Base-by-base conservation (phyloP, 92 coral and sea anemone genomes). In the Isaurus tuberculatus region DNA sequence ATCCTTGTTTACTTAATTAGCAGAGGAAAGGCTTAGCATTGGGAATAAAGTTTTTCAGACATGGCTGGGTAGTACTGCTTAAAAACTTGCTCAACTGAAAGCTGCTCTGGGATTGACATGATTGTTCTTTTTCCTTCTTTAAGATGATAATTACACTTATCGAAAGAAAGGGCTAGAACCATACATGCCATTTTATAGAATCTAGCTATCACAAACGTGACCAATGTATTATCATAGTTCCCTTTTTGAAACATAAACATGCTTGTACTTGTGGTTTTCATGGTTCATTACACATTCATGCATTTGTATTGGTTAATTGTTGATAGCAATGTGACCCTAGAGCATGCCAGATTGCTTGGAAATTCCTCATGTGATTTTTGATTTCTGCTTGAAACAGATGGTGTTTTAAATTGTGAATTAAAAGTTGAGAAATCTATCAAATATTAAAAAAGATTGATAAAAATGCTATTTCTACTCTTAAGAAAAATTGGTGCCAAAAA, bases 141-240 rank as follows among this genome's bases (percentile, higher is more conserved):
- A 11, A 65, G 43, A 65, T 65, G 71, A n/a, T n/a, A n/a, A 2
- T 14, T 33, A n/a, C 71, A 65, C 28, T 28, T 65, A 34, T 20
- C 8, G 28, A 65, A 65, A 30, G 71, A 65, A 65, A 65, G 33
- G 71, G 71, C 71, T n/a, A 65, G 25, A 31, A 65, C n/a, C n/a
- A 0, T n/a, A 65, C 71, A 31, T 30, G 17, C 71, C 71, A 65
- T 65, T 65, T 65, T 65, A 65, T 48, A 48, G 55, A 48, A 48
- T 8, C 55, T 48, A 48, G 55, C 55, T 48, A 48, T 48, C 55
- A 13, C 55, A 48, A 48, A 48, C 55, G n/a, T 48, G 10, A 48
- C 55, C 55, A 48, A 48, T 48, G 16, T 13, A 11, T 13, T 48
- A 42, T 48, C 16, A 48, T 48, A 13, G 17, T 13, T 16, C 55